phyloP scores from a whole-genome alignment of 2,797 vertebrate species.

The Huso huso region DNA sequence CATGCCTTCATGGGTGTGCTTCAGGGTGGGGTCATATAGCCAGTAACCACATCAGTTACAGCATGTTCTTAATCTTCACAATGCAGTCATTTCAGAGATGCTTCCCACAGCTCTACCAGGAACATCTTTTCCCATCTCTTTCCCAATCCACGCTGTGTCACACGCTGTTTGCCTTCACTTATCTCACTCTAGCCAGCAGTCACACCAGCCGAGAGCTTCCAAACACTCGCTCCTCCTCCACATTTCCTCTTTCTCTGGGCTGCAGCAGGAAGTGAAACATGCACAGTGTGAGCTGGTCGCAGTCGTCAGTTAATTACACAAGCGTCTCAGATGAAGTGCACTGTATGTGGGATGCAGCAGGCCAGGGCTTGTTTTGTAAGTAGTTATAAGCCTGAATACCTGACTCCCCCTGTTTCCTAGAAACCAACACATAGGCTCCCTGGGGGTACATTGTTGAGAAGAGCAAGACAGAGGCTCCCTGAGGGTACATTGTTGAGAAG shows the following conservation, averaged over 20 bases:
- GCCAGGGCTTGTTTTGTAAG: no score
- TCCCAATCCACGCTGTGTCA: not conserved
- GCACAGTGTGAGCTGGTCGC: not conserved
- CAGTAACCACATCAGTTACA: no score
- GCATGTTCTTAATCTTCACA: no score
- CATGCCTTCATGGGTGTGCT: no score
- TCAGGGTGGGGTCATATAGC: no score
- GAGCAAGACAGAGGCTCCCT: constrained; percentile 4
- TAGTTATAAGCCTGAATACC: no score
- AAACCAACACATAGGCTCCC: not conserved
- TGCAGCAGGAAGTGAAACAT: constrained; percentile 6
- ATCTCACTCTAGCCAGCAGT: not conserved
- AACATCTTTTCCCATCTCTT: no score
- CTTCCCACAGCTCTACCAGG: no score
- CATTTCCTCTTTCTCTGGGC: constrained; percentile 11
- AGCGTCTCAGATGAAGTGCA: not conserved
- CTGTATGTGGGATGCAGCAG: no score
- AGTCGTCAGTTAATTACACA: not conserved
- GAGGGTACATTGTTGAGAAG: constrained; percentile 1
- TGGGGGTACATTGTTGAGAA: not conserved
- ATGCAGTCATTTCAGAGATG: no score
- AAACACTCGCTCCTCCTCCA: not conserved
- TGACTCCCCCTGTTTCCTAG: no score
- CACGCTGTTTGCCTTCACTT: not conserved
- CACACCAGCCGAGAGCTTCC: not conserved